These are phyloP conservation scores for Melanotaenia parkinsoni DNA, from an alignment of 2,797 vertebrate genomes.

Conservation along the genomic window DNA sequence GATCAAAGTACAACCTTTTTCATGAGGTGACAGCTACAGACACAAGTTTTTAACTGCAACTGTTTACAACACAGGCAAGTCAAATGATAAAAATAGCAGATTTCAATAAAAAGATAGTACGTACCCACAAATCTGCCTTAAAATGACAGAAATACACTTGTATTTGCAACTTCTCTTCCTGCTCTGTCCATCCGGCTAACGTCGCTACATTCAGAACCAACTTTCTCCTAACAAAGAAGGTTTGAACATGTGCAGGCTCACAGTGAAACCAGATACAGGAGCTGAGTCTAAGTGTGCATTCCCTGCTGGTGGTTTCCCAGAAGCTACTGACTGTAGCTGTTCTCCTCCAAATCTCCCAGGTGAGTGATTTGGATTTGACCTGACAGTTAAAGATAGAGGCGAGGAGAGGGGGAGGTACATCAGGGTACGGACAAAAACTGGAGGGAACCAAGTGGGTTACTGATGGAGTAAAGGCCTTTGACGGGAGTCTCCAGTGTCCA, in stretches of 20 bases:
- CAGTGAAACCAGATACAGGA: slow-evolving; percentile 25
- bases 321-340: background rate
- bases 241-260: slow-evolving; percentile 9
- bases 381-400: background rate
- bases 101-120: background rate
- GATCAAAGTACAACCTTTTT: slow-evolving; percentile 59
- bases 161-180: background rate
- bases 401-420: background rate
- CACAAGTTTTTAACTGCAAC: background rate
- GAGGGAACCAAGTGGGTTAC: background rate
- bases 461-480: background rate
- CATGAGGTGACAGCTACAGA: background rate
- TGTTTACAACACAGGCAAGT: background rate
- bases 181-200: background rate
- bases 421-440: background rate
- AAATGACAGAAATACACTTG: background rate
- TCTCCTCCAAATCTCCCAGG: background rate
- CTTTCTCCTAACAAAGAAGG: slow-evolving; percentile 19
- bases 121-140: background rate
- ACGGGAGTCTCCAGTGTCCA: background rate
- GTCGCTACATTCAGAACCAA: background rate
- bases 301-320: background rate
- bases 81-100: background rate
- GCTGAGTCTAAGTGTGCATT: background rate
- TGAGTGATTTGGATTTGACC: background rate